Base-by-base conservation (phyloP, 2,888 invertebrate species). In the Rhodophaea formosa region DNA sequence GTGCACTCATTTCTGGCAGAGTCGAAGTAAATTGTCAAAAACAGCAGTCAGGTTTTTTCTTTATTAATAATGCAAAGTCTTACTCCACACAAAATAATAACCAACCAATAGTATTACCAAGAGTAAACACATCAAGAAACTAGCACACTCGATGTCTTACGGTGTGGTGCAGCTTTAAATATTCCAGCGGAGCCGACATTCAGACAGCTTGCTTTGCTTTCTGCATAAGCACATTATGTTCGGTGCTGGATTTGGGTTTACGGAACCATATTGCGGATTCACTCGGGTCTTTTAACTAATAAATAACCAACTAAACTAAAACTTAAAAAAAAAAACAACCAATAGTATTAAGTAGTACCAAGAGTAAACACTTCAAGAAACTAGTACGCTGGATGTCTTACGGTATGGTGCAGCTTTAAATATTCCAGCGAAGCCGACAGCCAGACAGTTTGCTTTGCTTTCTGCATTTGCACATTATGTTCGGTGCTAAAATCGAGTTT, bases 171-270 rank as follows among this genome's bases (percentile, higher is more conserved):
- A 14, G 29, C 47, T 47, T 47, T 47, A 29, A 47, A 47, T 30
- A 47, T 30, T 30, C 30, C 47, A 29, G 47, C 14, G 23, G 7
- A 46, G 46, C 23, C 30, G 29, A 30, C 29, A 30, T 30, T 14
- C 23, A 47, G 47, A 47, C 47, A 30, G 47, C 47, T 15, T 30
- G 47, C 29, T 30, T 30, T 23, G 8, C 47, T 30, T 47, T 47
- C 30, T 47, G 30, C 47, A 30, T 47, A 47, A 17, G 45, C 15
- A 39, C 17, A 45, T 45, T 30, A 29, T 47, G 45, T 16, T 45
- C 10, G 8, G 45, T 17, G 7, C 45, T 16, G 15, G 8, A 17
- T 17, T 45, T 3, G 16, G 8, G 45, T 45, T 44, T 15, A 16
- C 1, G 1, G 17, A 45, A 17, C 10, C 8, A 1, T 16, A 16